Percentiles rank a stretch among this genome's conserved stretches.
These are phyloP conservation scores for Triplophysa bombifrons DNA, from an alignment of 2,797 vertebrate genomes.

Conservation along the genomic window DNA sequence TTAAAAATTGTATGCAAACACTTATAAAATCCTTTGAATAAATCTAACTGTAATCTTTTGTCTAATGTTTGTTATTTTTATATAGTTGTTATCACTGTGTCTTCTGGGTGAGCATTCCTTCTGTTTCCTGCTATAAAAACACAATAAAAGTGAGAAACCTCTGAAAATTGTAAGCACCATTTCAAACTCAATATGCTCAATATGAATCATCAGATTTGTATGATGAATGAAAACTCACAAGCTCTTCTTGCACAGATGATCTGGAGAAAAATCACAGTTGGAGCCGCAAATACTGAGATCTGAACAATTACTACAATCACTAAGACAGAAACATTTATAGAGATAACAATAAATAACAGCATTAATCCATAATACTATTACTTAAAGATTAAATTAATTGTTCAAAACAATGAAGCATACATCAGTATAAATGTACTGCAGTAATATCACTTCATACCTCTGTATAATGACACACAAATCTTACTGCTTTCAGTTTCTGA, in stretches of 20 bases:
- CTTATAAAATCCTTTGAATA: too few relatives aligned
- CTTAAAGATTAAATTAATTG: not conserved
- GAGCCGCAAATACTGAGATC: not conserved
- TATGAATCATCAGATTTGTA: not conserved
- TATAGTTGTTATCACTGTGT: too few relatives aligned
- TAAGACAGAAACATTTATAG: not conserved
- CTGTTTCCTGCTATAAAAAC: not conserved
- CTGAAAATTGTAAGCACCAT: too few relatives aligned
- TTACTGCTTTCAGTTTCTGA: not conserved
- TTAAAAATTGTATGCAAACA: too few relatives aligned
- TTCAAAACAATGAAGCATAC: not conserved
- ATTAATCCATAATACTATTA: not conserved
- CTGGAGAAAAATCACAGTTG: slow-evolving; percentile 15
- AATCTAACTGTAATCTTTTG: too few relatives aligned
- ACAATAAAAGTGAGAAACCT: too few relatives aligned
- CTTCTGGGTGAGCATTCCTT: not conserved
- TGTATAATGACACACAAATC: slow-evolving; percentile 1
- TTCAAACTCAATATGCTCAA: not conserved
- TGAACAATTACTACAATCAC: not conserved
- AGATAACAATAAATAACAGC: not conserved
- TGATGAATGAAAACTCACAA: slow-evolving; percentile 2
- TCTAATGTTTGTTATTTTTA: too few relatives aligned
- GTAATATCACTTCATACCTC: not conserved
- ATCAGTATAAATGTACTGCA: not conserved
- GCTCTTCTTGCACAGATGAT: slow-evolving; percentile 21